Base-by-base conservation (phyloP, 2,113 vertebrate species). In the Phalacrocorax brasilianus region DNA sequence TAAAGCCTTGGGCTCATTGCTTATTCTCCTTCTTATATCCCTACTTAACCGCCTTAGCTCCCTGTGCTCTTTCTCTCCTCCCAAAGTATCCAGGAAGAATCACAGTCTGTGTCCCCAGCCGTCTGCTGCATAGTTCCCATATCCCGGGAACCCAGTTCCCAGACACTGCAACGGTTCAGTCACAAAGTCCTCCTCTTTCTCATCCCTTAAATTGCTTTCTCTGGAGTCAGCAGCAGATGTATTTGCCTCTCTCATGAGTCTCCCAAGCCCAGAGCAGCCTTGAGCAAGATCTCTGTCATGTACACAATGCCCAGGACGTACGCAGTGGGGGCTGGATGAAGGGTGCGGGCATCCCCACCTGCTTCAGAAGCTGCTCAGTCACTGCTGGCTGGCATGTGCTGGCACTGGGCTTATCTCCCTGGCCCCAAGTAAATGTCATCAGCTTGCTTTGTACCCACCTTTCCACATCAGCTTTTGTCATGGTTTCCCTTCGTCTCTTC, bases 1-100 rank as follows among this genome's bases (percentile, higher is more conserved):
- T 5, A 92, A 92, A 96, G 87, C 95, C 96, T 91, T 5, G 40
- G 75, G 78, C 72, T 86, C 70, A 4, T 65, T 93, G 92, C 96
- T 95, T 95, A 79, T 89, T 92, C 93, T 76, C 72, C 47, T 83
- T 7, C 32, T 88, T 45, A 32, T 16, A 71, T 77, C 90, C 88
- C 74, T 91, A 3, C 88, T 93, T 92, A 91, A 61, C 88, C 0
- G 20, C 67, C 74, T 38, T 70, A 90, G 91, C 94, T 94, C 59
- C 61, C 55, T 3, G 27, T 93, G 86, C 82, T 82, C 93, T 97
- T 93, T 92, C 87, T 40, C 91, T 91, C 76, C 56, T 89, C 79
- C 56, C 45, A 20, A 6, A 78, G 42, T 0, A 53, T 20, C 94
- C 87, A 49, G 90, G 88, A 89, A 74, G 92, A 40, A 80, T 89